Conservation (phyloP, 2,113 vertebrate genomes). For the Stigmatopora argus region DNA sequence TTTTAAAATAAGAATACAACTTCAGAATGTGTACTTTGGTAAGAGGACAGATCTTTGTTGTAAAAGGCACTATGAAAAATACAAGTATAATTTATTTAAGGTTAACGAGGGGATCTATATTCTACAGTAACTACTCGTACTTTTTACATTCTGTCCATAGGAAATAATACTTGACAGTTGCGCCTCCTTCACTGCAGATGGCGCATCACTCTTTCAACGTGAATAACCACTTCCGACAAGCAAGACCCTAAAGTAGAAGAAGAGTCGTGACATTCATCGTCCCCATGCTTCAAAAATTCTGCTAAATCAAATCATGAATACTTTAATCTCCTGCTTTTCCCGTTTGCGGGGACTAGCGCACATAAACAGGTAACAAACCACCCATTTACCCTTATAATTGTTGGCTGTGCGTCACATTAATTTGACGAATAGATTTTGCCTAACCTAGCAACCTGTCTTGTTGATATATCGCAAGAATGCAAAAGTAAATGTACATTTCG, state of each 20-base stretch:
- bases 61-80: too few relatives aligned
- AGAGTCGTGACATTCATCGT: conserved; percentile 52
- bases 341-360: conserved; percentile 24
- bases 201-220: neutral
- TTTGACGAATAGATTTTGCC: conserved; percentile 7
- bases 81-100: too few relatives aligned
- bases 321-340: conserved; percentile 32
- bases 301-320: conserved; percentile 42
- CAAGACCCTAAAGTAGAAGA: neutral
- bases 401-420: neutral
- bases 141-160: neutral
- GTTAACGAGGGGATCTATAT: too few relatives aligned
- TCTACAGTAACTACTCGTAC: too few relatives aligned
- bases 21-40: too few relatives aligned
- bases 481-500: too few relatives aligned
- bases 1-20: neutral
- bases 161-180: neutral
- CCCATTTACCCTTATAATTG: neutral
- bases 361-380: conserved; percentile 39
- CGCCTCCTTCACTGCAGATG: neutral
- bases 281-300: conserved; percentile 2
- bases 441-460: conserved; percentile 25
- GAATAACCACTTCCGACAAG: neutral
- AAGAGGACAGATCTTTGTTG: too few relatives aligned
- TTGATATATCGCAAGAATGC: neutral